phyloP scores from a whole-genome alignment of 2,797 vertebrate species.

The Taeniopygia guttata region DNA sequence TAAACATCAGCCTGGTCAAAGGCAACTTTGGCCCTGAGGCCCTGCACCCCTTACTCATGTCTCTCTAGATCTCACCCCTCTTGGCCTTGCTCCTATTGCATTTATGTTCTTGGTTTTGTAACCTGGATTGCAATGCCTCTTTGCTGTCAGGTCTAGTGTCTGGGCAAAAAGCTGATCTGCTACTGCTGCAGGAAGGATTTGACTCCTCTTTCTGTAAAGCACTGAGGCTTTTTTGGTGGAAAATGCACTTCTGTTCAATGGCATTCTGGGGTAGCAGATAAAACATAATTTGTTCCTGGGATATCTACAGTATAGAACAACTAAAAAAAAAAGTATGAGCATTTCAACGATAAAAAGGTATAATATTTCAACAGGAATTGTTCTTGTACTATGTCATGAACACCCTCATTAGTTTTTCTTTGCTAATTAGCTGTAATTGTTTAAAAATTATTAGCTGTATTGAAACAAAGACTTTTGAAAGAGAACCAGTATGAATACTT shows the following conservation, averaged over 20 bases:
- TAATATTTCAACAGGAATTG: background rate
- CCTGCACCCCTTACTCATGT: background rate
- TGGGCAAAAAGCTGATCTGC: background rate
- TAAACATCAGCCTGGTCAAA: background rate
- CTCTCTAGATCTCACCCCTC: background rate
- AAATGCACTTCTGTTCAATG: background rate
- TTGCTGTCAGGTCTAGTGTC: background rate
- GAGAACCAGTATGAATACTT: conserved; percentile 49
- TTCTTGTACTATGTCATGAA: background rate
- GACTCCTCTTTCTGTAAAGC: background rate
- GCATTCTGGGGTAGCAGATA: background rate
- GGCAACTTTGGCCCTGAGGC: background rate
- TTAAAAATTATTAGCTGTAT: conserved; percentile 64
- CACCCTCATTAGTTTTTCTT: conserved; percentile 61
- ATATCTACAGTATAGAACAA: background rate
- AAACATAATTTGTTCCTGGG: background rate
- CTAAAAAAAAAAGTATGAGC: background rate
- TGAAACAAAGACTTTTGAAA: conserved; percentile 66
- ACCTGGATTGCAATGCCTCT: background rate
- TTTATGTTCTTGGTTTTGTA: background rate
- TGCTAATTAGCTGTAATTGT: conserved; percentile 61
- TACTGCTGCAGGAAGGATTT: background rate
- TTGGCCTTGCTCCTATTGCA: background rate
- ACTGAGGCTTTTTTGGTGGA: background rate
- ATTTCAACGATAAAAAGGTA: background rate